Conservation (phyloP, 2,113 vertebrate genomes). For the Opisthocomus hoazin region DNA sequence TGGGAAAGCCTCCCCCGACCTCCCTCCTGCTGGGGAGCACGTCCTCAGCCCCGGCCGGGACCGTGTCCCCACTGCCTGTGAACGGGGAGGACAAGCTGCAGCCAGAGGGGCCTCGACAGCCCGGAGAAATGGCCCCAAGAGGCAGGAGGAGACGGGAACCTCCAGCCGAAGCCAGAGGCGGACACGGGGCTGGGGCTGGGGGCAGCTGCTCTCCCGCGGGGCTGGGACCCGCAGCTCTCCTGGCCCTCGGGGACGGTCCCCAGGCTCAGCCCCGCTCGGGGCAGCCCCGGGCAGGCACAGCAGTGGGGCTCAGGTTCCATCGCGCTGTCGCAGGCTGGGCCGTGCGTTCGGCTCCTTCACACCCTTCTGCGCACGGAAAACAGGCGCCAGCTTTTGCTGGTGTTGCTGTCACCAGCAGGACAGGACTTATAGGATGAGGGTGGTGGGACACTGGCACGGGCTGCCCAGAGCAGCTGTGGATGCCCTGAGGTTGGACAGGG, state of each 20-base stretch:
- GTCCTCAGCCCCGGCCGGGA: fast-evolving
- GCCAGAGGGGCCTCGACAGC: fast-evolving
- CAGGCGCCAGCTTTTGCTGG: too few relatives aligned
- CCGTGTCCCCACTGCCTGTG: neutral
- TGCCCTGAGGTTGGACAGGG: neutral
- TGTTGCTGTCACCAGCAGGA: too few relatives aligned
- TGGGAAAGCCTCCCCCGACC: fast-evolving
- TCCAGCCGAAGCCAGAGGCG: fast-evolving
- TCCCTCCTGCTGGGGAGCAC: fast-evolving
- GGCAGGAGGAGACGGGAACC: neutral
- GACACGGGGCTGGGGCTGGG: fast-evolving
- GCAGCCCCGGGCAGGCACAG: too few relatives aligned
- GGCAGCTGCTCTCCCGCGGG: too few relatives aligned
- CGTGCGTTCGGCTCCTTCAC: too few relatives aligned
- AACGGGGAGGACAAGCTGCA: neutral
- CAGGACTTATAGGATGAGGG: fast-evolving
- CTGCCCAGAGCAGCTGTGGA: neutral
- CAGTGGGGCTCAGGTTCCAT: too few relatives aligned
- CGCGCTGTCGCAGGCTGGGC: too few relatives aligned
- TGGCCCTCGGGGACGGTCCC: neutral
- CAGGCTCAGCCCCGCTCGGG: neutral
- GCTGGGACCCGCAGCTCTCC: neutral
- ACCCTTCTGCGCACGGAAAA: too few relatives aligned
- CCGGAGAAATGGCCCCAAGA: neutral
- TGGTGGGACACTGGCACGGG: neutral